These are phyloP conservation scores for Chironex yamaguchii DNA, from an alignment of 30 jellyfish, hydroid and myxozoan species.

Conservation along the genomic window DNA sequence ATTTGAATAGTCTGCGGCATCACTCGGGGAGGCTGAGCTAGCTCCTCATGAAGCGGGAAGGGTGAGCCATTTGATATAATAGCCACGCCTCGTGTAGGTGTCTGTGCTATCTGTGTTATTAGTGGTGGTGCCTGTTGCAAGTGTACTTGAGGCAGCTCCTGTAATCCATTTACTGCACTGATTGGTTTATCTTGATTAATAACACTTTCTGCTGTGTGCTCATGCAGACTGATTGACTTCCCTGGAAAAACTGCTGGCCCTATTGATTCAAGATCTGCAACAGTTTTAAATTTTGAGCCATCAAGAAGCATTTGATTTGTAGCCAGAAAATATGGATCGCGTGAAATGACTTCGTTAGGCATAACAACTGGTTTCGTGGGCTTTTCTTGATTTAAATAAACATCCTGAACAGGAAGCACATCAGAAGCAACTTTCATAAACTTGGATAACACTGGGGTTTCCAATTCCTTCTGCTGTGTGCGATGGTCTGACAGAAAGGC, in stretches of 20 bases:
- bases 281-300: conserved; percentile 65
- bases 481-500: conserved; percentile 61
- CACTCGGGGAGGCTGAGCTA: too few species aligned
- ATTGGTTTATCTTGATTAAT: too few species aligned
- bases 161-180: too few species aligned
- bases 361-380: conserved; percentile 13
- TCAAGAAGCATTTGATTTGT: conserved; percentile 69
- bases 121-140: too few species aligned
- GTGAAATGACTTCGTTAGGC: conserved; percentile 33
- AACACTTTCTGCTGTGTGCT: neutral
- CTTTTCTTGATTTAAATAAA: conserved; percentile 42
- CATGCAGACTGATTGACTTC: conserved; percentile 48
- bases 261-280: conserved; percentile 72
- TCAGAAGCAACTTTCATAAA: conserved; percentile 65
- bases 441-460: neutral
- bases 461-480: neutral
- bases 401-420: conserved; percentile 72
- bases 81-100: too few species aligned
- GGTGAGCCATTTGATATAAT: too few species aligned
- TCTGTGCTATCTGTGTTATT: too few species aligned
- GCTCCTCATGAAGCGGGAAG: too few species aligned
- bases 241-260: conserved; percentile 84
- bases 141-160: too few species aligned
- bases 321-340: conserved; percentile 81
- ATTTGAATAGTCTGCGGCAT: neutral